Base-by-base conservation (phyloP, 37 sponge, comb jelly and placozoan genomes). In the Axinella damicornis region DNA sequence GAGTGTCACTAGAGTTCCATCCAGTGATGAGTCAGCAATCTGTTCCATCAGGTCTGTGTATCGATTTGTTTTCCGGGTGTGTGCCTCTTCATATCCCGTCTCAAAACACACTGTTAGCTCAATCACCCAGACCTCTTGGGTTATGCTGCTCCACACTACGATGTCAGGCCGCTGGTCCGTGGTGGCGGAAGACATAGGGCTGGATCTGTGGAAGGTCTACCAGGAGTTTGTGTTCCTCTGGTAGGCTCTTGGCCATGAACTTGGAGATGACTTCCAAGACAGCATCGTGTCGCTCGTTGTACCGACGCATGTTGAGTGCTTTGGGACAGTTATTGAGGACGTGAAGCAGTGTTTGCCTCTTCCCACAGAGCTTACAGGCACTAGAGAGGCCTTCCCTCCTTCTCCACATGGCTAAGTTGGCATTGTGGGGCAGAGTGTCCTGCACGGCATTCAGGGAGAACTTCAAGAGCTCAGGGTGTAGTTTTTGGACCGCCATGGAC, bases 371-470 rank as follows among this genome's bases (percentile, higher is more conserved):
- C 36, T 69, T 21, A 58, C 81, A 81, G 15, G 11, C 30, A 35
- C 36, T 30, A 0, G 81, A 81, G 0, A 56, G 31, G 28, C 12
- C 12, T 38, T 38, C 72, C n/a, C 25, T 24, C 70, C 53, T 79
- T 67, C 54, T 79, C 79, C 79, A 79, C 53, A 22, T 6, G 53
- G 9, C 21, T 20, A 79, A 67, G 67, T 79, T 79, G 11, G 52
- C 30, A 66, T 79, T 78, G 65, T 78, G 78, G 16, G 78, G 78
- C n/a, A 78, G 24, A 27, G 78, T 78, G 65, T 78, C 78, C 12
- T 24, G 32, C 20, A 40, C 24, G 2, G 65, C 40, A 34, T 78
- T 78, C 2, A 78, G 65, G 46, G 78, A 63, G 33, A 78, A 78
- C 78, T 78, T 78, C 34, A 78, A 37, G 14, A n/a, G 33, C 1